Evolutionary conservation across 2,797 vertebrate genomes (phyloP).

Genomic region (Remorina albescens): DNA sequence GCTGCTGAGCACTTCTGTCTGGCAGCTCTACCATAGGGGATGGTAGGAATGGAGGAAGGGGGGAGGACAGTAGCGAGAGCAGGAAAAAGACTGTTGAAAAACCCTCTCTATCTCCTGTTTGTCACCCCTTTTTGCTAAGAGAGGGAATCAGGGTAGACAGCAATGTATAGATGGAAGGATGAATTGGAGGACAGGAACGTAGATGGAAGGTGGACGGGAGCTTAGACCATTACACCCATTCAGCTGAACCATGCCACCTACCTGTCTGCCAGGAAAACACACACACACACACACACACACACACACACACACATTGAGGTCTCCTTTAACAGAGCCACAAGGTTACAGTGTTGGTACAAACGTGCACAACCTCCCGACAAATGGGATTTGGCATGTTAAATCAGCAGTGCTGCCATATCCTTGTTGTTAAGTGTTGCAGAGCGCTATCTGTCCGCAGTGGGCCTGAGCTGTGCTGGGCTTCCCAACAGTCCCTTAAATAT

Average conservation of each 20-base stretch:
- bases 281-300: conserved; percentile 22
- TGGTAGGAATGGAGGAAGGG: conserved; percentile 51
- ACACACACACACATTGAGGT: conserved; percentile 48
- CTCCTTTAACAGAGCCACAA: conserved; percentile 79
- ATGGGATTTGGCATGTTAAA: conserved; percentile 85
- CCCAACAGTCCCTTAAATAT: conserved; percentile 78
- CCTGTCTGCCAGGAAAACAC: conserved; percentile 46
- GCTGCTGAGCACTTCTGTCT: conserved; percentile 84
- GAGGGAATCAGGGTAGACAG: conserved; percentile 53
- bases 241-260: conserved; percentile 52
- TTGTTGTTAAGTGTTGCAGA: conserved; percentile 81
- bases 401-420: conserved; percentile 82
- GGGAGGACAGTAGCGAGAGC: conserved; percentile 32
- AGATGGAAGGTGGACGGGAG: conserved; percentile 29
- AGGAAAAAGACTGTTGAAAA: conserved; percentile 70
- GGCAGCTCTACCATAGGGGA: conserved; percentile 78
- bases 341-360: conserved; percentile 82
- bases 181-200: conserved; percentile 36
- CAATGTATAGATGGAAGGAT: conserved; percentile 49
- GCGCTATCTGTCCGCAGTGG: conserved; percentile 75
- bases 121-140: conserved; percentile 64
- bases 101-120: conserved; percentile 70
- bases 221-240: conserved; percentile 32
- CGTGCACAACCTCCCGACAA: conserved; percentile 75
- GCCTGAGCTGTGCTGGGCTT: conserved; percentile 45